Base-by-base conservation (phyloP, 2,113 vertebrate species). In the Boleophthalmus pectinirostris region DNA sequence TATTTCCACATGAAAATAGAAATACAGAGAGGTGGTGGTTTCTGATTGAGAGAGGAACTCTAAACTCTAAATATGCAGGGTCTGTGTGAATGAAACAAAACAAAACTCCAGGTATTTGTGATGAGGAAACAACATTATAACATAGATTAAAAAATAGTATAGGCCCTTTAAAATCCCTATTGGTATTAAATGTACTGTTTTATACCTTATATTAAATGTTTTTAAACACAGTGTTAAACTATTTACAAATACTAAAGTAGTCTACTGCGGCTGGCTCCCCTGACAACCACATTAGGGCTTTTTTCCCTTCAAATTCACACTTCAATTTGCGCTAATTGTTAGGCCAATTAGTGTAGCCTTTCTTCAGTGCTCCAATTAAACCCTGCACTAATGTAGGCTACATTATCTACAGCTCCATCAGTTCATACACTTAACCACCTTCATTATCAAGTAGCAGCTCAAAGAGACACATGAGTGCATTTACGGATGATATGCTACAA, bases 281-380 rank as follows among this genome's bases (percentile, higher is more conserved):
- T 56, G 61, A 80, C 78, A 45, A 57, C 29, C 29, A 38, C 63
- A 64, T 64, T 25, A 25, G 35, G 15, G 21, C 8, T 5, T 45
- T 66, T 65, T 9, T 43, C 38, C 4, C 35, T 66, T 33, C 12
- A 25, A 61, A 18, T 61, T 61, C 16, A 61, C 25, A 61, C 58
- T 61, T 61, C 58, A 68, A 23, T 69, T 69, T 66, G 60, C 49
- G 69, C 38, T 38, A 38, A 21, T 70, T 68, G 72, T 73, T 29
- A 45, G 3, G 5, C 57, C 72, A 79, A 67, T 74, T 80, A 74
- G 61, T 60, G 61, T 21, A 53, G 29, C 51, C 49, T 53, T 1
- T 60, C 73, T 63, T 75, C 54, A 69, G 56, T 58, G 71, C 53
- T 35, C 74, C 78, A 78, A 78, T 74, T 78, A 74, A 74, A 75